Percentiles rank a stretch among this genome's conserved stretches.
phyloP scores from a whole-genome alignment of 2,797 vertebrate genomes.

The Steatocranus sp. region DNA sequence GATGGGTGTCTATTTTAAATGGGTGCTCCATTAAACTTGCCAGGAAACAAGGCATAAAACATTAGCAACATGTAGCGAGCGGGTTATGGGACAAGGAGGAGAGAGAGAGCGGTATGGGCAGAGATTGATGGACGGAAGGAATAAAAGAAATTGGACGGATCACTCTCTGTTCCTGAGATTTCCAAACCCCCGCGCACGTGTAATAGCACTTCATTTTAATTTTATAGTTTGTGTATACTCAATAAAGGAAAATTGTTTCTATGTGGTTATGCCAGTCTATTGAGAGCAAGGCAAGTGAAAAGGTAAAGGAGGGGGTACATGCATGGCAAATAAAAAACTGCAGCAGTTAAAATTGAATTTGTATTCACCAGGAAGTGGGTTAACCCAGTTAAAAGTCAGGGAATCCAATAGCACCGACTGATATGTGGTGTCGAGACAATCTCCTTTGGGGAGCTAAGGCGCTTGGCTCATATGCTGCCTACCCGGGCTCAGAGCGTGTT shows the following conservation, averaged over 20 bases:
- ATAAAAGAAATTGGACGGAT: slow-evolving; percentile 42
- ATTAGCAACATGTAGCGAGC: background rate
- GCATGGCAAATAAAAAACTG: slow-evolving; percentile 75
- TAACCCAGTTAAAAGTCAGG: slow-evolving; percentile 83
- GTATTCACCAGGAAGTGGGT: slow-evolving; percentile 83
- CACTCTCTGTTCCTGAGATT: slow-evolving; percentile 16
- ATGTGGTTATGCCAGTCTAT: slow-evolving; percentile 77
- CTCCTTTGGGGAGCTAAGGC: slow-evolving; percentile 75
- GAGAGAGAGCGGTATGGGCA: slow-evolving; percentile 7
- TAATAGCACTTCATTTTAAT: slow-evolving; percentile 80
- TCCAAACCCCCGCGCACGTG: slow-evolving; percentile 41
- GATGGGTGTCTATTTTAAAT: background rate
- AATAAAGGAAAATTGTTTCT: slow-evolving; percentile 76
- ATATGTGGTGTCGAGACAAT: slow-evolving; percentile 75
- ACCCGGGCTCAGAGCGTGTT: slow-evolving; percentile 70
- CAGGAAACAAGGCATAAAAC: background rate
- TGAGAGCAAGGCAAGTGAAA: slow-evolving; percentile 66
- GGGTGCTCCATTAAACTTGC: background rate
- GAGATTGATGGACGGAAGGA: slow-evolving; percentile 40
- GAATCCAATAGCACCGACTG: slow-evolving; percentile 79
- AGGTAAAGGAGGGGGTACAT: slow-evolving; percentile 17
- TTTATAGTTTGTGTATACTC: slow-evolving; percentile 78
- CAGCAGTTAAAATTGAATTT: slow-evolving; percentile 82
- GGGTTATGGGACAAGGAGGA: background rate
- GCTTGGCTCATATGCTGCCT: slow-evolving; percentile 67